Percentiles rank a stretch among this genome's conserved stretches.
phyloP scores from a whole-genome alignment of 2,797 vertebrate genomes.

The Forpus xanthops region DNA sequence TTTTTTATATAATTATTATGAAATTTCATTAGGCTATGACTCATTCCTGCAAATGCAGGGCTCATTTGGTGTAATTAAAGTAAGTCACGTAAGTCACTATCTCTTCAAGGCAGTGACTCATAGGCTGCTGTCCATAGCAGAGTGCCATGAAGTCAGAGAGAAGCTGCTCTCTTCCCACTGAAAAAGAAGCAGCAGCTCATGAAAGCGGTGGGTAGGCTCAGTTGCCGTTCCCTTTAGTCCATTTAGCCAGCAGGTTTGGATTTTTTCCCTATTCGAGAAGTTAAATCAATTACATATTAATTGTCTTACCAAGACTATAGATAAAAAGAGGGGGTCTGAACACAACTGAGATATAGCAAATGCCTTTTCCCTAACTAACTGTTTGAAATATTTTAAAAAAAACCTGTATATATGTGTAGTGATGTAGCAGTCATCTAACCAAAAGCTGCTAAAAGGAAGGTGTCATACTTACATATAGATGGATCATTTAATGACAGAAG shows the following conservation, averaged over 20 bases:
- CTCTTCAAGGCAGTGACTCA: slow-evolving; percentile 67
- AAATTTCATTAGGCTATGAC: slow-evolving; percentile 67
- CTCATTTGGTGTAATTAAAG: slow-evolving; percentile 68
- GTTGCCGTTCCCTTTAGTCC: neutral
- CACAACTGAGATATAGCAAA: neutral
- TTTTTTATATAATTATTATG: slow-evolving; percentile 58
- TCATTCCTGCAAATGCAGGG: slow-evolving; percentile 68
- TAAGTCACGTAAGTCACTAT: slow-evolving; percentile 55
- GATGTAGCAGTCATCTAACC: neutral
- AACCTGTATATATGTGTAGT: rapidly evolving
- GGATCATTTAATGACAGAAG: neutral
- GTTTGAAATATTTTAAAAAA: neutral
- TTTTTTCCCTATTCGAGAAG: neutral
- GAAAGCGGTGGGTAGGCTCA: neutral
- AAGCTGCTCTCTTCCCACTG: neutral
- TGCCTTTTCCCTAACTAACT: neutral
- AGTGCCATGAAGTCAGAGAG: slow-evolving; percentile 21
- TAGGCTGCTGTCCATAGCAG: neutral
- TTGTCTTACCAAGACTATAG: neutral
- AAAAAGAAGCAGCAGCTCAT: neutral
- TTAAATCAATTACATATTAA: neutral
- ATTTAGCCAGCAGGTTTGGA: neutral
- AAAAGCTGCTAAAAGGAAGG: neutral
- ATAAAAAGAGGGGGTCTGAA: neutral
- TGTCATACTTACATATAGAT: neutral